Conservation (phyloP, 2,113 vertebrate species). For the Misgurnus anguillicaudatus region DNA sequence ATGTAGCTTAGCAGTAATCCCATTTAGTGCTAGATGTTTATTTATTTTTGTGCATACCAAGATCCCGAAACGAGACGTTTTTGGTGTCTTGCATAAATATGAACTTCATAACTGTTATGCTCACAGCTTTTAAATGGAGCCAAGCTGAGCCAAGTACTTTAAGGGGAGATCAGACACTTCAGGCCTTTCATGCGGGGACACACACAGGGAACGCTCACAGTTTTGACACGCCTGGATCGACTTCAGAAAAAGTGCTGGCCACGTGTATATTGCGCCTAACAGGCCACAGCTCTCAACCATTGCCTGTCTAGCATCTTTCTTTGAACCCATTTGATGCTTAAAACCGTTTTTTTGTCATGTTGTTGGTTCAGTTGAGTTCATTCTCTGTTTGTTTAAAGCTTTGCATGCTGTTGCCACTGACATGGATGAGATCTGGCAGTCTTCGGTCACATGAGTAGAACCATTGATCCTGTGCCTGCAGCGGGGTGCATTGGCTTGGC, state of each 20-base stretch:
- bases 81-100: conserved; percentile 9
- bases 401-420: background rate
- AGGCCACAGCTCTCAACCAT: background rate
- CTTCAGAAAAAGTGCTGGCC: conserved; percentile 22
- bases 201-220: conserved; percentile 1
- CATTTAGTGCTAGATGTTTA: background rate
- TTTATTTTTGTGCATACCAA: background rate
- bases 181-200: conserved; percentile 35
- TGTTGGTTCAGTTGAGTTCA: background rate
- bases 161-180: conserved; percentile 37
- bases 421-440: background rate
- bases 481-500: background rate
- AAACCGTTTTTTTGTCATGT: background rate
- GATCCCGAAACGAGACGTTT: background rate
- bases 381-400: background rate
- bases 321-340: background rate
- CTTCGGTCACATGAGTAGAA: conserved; percentile 20
- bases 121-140: conserved; percentile 11
- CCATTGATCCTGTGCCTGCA: conserved; percentile 6
- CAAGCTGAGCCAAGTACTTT: background rate
- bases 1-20: background rate
- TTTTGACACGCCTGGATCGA: conserved; percentile 30
- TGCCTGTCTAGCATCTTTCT: conserved; percentile 5
- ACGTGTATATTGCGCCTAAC: background rate
- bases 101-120: conserved; percentile 1